A percentile compares a stretch with the other conserved stretches of the same genome.
phyloP scores from a whole-genome alignment of 1,140 invertebrate genomes.

The Euura lappo region DNA sequence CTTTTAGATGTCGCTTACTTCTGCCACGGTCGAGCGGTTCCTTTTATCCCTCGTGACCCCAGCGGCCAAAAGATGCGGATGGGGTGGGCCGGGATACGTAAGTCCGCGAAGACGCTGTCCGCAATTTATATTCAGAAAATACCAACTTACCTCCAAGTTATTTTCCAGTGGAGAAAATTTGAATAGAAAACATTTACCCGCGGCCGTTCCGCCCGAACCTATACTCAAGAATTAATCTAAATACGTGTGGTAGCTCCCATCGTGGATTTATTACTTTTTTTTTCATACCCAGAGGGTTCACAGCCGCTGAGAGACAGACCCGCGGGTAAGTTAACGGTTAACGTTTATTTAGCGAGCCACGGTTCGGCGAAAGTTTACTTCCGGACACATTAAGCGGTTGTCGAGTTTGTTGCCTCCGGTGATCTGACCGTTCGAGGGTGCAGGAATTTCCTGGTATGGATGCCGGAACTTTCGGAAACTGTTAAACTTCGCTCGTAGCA shows the following conservation, averaged over 20 bases:
- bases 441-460: background rate
- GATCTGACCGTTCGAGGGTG: background rate
- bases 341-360: no score
- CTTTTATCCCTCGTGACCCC: conserved; percentile 19
- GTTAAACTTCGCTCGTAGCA: background rate
- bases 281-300: no score
- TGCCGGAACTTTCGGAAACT: background rate
- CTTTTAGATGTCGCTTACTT: conserved; percentile 27
- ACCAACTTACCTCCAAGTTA: conserved; percentile 17
- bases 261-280: background rate
- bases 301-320: no score
- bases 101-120: conserved; percentile 1
- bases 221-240: background rate
- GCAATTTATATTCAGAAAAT: conserved; percentile 26
- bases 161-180: conserved; percentile 20
- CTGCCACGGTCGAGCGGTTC: conserved; percentile 23
- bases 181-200: conserved; percentile 20
- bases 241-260: background rate
- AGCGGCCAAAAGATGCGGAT: background rate
- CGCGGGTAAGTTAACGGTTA: no score
- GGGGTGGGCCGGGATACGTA: background rate
- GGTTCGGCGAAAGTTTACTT: background rate
- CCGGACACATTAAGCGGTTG: background rate
- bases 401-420: background rate
- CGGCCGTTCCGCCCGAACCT: background rate